Base-by-base conservation (phyloP, 2,797 vertebrate genomes). In the Hemitrygon akajei region DNA sequence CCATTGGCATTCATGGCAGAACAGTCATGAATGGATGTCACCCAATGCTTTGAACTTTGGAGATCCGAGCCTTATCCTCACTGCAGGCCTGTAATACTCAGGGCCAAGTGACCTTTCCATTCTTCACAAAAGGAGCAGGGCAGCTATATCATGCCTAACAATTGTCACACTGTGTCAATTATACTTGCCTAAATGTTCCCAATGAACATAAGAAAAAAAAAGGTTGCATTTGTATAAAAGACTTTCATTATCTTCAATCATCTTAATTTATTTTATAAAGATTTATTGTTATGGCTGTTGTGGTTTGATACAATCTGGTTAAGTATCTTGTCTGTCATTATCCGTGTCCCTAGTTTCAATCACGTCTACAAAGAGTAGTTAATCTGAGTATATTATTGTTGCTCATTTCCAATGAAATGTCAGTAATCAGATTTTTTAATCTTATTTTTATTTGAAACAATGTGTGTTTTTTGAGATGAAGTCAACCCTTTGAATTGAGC, bases 401-500 rank as follows among this genome's bases (percentile, higher is more conserved):
- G 86, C 60, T 91, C 63, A 34, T 91, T 91, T 18, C 66, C 60
- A 34, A 60, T 91, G 87, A 12, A 37, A 71, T 16, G 87, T 60
- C 16, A 9, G 7, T 79, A 40, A 34, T 58, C 76, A 93, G 63
- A 73, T 47, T 58, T 77, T 76, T 76, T 40, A 56, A 58, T 56
- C 76, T 93, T 58, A 60, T 47, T n/a, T 77, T 93, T 93, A 56
- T 73, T n/a, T 79, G 76, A 75, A 79, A 37, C 58, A 58, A 93
- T 58, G 47, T 47, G 76, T 93, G 95, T 96, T 96, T 97, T 97
- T 96, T 96, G 97, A 97, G 97, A 96, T 96, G 95, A 96, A 96
- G 96, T 96, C 97, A 97, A 96, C 95, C 96, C 96, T 96, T 96
- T 96, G 96, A 97, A 97, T 97, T 94, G 97, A 97, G 97, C 97